These are phyloP conservation scores for Brachyptera putata DNA, from an alignment of 2,888 invertebrate species.

Conservation along the genomic window DNA sequence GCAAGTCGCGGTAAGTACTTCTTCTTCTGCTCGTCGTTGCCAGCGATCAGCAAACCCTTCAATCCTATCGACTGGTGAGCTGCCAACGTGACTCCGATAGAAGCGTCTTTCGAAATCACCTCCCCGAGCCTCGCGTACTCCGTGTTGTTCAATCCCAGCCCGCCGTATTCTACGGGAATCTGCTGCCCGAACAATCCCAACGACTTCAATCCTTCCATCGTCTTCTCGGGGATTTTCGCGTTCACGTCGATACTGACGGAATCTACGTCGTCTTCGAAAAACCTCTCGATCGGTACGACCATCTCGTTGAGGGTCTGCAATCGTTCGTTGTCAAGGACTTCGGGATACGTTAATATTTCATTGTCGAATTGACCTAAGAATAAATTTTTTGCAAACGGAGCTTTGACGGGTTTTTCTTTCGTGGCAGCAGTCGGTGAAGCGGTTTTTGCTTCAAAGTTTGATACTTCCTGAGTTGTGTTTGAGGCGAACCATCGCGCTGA, in stretches of 20 bases:
- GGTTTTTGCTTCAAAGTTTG: background rate
- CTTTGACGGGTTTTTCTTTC: constrained; percentile 3
- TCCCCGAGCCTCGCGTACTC: constrained; percentile 73
- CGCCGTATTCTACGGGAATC: constrained; percentile 61
- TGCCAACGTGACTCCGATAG: constrained; percentile 47
- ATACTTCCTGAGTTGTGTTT: background rate
- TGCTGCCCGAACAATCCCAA: constrained; percentile 68
- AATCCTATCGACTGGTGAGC: constrained; percentile 50
- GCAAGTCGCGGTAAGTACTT: constrained; percentile 58
- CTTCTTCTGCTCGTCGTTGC: constrained; percentile 60
- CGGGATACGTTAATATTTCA: constrained; percentile 71
- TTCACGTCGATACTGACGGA: constrained; percentile 48
- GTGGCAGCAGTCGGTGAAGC: background rate
- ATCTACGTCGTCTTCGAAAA: constrained; percentile 47
- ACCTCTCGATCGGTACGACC: constrained; percentile 54
- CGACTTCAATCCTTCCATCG: constrained; percentile 55
- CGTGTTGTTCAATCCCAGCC: constrained; percentile 65
- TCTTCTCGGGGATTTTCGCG: constrained; percentile 48
- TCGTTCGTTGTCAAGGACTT: constrained; percentile 66
- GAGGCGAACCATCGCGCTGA: background rate
- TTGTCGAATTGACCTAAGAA: constrained; percentile 67
- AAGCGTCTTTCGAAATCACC: constrained; percentile 47
- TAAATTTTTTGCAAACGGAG: constrained; percentile 73
- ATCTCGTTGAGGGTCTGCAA: constrained; percentile 58
- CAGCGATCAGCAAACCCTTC: constrained; percentile 49